These are phyloP conservation scores for Caenorhabditis latens DNA, from an alignment of 1,140 invertebrate species.

Conservation along the genomic window DNA sequence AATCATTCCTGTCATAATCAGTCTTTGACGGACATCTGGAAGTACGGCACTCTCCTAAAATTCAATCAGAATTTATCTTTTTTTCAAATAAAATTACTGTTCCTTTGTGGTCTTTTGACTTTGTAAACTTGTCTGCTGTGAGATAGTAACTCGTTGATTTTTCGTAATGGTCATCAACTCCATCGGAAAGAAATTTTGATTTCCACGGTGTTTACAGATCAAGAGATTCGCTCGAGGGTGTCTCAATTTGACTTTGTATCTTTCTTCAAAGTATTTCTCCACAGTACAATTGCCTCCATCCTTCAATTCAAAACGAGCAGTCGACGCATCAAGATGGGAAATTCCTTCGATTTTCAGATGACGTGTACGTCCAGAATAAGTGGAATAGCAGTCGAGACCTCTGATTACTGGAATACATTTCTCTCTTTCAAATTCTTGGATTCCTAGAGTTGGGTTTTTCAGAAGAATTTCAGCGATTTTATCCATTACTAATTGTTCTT, in stretches of 20 bases:
- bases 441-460: neutral
- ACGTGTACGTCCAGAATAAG: neutral
- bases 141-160: conserved; percentile 59
- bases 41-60: conserved; percentile 48
- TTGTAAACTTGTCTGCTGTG: conserved; percentile 62
- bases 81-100: no score
- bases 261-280: conserved; percentile 46
- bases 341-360: conserved; percentile 48
- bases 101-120: conserved; percentile 59
- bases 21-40: conserved; percentile 33
- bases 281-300: conserved; percentile 43
- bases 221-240: conserved; percentile 57
- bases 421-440: neutral
- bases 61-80: no score
- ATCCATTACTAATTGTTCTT: conserved; percentile 6
- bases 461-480: conserved; percentile 48
- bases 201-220: conserved; percentile 33
- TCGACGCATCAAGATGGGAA: neutral
- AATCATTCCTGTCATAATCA: neutral
- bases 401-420: neutral
- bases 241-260: conserved; percentile 43
- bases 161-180: conserved; percentile 47
- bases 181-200: conserved; percentile 59
- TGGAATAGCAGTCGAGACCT: conserved; percentile 60
- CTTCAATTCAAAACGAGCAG: conserved; percentile 41